A percentile compares a stretch with the other conserved stretches of the same genome.
Evolutionary conservation across 2,888 invertebrate genomes (phyloP).

Genomic region (Aelia acuminata): DNA sequence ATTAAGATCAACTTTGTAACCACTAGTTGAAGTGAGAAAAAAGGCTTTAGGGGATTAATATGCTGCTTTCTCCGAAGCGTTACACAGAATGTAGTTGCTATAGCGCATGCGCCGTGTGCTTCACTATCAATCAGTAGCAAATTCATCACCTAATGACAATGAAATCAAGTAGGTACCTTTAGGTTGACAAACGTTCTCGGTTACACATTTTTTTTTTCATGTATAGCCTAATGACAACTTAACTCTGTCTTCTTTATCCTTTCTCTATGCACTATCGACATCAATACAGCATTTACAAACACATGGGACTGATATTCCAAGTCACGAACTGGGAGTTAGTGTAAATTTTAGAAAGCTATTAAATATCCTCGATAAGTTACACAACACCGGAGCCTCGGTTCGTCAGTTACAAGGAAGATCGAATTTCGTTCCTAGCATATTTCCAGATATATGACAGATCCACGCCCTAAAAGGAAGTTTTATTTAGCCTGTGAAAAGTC

Average conservation of each 20-base stretch:
- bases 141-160: too few species aligned
- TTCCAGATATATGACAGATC: constrained; percentile 20
- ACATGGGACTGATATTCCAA: background rate
- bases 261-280: background rate
- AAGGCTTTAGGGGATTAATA: too few species aligned
- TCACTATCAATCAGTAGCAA: too few species aligned
- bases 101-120: too few species aligned
- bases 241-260: background rate
- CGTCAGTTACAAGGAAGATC: constrained; percentile 3
- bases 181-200: too few species aligned
- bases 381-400: background rate
- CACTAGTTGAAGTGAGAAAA: too few species aligned
- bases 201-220: too few species aligned
- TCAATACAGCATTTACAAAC: background rate
- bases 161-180: too few species aligned
- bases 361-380: background rate
- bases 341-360: constrained; percentile 35
- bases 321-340: background rate
- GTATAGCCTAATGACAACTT: too few species aligned
- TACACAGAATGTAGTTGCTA: too few species aligned
- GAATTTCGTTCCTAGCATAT: background rate
- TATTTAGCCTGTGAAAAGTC: constrained; percentile 25
- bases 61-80: too few species aligned
- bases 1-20: too few species aligned
- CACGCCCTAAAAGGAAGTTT: constrained; percentile 15